These are phyloP conservation scores for Syngnathus floridae DNA, from an alignment of 2,113 vertebrate genomes.

Conservation along the genomic window DNA sequence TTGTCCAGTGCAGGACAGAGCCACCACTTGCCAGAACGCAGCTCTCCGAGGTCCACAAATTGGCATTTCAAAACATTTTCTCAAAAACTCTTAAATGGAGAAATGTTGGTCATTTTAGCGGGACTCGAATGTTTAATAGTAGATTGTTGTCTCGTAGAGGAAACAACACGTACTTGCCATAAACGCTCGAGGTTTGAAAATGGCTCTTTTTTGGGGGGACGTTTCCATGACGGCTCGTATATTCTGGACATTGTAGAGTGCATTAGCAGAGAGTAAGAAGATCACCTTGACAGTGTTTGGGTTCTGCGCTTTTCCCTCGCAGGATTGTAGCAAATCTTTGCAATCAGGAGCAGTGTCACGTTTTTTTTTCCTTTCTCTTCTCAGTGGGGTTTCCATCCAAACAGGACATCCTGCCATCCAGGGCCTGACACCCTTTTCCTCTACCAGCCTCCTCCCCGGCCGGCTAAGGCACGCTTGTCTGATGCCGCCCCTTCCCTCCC, in stretches of 20 bases:
- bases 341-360: conserved; percentile 8
- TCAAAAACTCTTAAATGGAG: too few relatives aligned
- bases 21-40: too few relatives aligned
- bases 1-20: too few relatives aligned
- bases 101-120: too few relatives aligned
- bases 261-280: neutral
- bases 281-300: neutral
- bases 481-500: neutral
- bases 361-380: conserved; percentile 7
- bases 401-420: conserved; percentile 75
- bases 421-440: conserved; percentile 42
- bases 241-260: too few relatives aligned
- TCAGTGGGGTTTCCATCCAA: conserved; percentile 65
- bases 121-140: neutral
- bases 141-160: neutral
- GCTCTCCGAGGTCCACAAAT: too few relatives aligned
- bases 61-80: too few relatives aligned
- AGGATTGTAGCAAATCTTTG: conserved; percentile 5
- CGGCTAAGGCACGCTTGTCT: conserved; percentile 7
- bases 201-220: too few relatives aligned
- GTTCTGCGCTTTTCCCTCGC: neutral
- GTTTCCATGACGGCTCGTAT: too few relatives aligned
- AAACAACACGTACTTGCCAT: neutral
- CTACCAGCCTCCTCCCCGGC: conserved; percentile 30
- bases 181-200: neutral